Conservation (phyloP, 2,888 invertebrate species). For the Embidobia sp. region DNA sequence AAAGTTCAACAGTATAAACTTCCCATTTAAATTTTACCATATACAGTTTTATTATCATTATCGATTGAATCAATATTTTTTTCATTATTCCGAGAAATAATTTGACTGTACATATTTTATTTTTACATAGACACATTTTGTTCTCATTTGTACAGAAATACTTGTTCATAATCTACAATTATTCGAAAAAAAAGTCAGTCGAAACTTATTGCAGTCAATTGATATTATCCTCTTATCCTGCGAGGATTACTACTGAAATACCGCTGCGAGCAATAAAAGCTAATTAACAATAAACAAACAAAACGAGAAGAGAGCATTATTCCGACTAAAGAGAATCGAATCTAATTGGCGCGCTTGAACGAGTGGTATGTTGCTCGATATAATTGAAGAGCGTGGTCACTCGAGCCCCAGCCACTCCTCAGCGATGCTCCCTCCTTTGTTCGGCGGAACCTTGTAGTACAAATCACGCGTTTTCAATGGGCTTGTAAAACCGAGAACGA, state of each 20-base stretch:
- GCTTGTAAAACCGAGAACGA: slow-evolving; percentile 59
- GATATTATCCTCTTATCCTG: too few relatives aligned
- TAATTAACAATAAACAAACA: slow-evolving; percentile 46
- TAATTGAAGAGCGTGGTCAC: slow-evolving; percentile 77
- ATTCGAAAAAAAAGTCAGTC: too few relatives aligned
- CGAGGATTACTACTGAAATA: slow-evolving; percentile 1
- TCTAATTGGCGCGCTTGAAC: slow-evolving; percentile 68
- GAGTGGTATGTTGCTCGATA: slow-evolving; percentile 69
- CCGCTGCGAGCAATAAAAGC: slow-evolving; percentile 25
- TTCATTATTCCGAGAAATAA: too few relatives aligned
- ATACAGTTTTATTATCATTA: too few relatives aligned
- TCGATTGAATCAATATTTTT: too few relatives aligned
- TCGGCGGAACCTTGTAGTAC: slow-evolving; percentile 73
- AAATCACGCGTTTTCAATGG: slow-evolving; percentile 73
- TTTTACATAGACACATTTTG: too few relatives aligned
- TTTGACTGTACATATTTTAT: too few relatives aligned
- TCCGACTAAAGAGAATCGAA: slow-evolving; percentile 66
- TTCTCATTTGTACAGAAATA: too few relatives aligned
- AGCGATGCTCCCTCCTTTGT: slow-evolving; percentile 68
- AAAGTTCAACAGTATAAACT: too few relatives aligned
- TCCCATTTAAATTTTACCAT: too few relatives aligned
- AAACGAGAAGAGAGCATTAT: slow-evolving; percentile 58
- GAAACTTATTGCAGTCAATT: too few relatives aligned
- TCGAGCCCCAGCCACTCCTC: slow-evolving; percentile 69
- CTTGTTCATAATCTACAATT: too few relatives aligned